Evolutionary conservation across 2,888 invertebrate genomes (phyloP), one percentile per base, ranked within the genome.

Genomic region (Cecidostiba fungosa): DNA sequence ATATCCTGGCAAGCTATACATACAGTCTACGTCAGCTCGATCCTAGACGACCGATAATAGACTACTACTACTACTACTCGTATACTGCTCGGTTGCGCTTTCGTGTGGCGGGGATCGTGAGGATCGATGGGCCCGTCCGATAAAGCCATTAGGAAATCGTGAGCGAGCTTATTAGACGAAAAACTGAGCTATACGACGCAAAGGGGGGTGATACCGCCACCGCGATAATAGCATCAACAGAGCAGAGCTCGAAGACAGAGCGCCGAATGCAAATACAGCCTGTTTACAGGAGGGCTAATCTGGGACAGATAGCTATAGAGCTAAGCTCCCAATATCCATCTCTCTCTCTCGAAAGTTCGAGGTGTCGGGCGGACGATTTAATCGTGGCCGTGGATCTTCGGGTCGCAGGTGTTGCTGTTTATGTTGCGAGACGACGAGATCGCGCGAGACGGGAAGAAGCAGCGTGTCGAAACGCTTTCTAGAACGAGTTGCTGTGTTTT

Each of bases 71-170:
- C 12, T 26, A 14, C 66, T 26, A 26, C 32, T 26, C 14, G 26
- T 50, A 69, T 8, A 12, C 26, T n/a, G 23, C 19, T n/a, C 73
- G 36, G 10, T 70, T 43, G 47, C 81, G n/a, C 62, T 66, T 66
- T 79, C 43, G 10, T 26, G 77, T 32, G 23, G 43, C 32, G 86
- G 72, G 47, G 81, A 80, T 86, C 84, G 84, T 86, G 83, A 81
- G 85, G 80, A 83, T 83, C 83, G 87, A 87, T 87, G 76, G 80
- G 29, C 6, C 47, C 62, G 47, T 0, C 8, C 74, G 85, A 87
- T 87, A 87, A 73, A 74, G 23, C 77, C 83, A 87, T 84, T 81
- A 81, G 85, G 80, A 85, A 87, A 84, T 87, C 85, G 85, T 83
- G 81, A 66, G 85, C 69, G 77, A 77, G 82, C 86, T 84, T 86